Evolutionary conservation across 2,797 vertebrate species (phyloP), one percentile per base, ranked within the genome.

Genomic region (Chloroceryle inda): DNA sequence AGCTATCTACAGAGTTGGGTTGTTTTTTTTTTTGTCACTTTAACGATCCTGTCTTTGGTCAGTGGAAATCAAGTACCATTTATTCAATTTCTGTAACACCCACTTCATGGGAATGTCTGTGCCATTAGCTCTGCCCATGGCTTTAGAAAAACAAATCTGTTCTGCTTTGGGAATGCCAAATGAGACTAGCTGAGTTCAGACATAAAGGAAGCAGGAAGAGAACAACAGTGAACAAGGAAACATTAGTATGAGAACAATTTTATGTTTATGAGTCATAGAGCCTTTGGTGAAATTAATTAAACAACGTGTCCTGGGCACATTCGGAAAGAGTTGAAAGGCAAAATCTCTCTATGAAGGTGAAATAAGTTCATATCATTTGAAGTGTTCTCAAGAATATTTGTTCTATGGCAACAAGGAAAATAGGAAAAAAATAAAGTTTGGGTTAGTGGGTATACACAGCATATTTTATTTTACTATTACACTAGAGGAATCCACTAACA

Each of bases 161-260:
- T 94, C 85, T 91, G 85, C 67, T 81, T 85, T 29, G 49, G 56
- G 40, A 58, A 88, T 78, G 68, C 62, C 82, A 94, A 80, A 80
- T 69, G 49, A 85, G 84, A 62, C 64, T 64, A 45, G 45, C 49
- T 91, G 3, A 7, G 89, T 78, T 94, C 78, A 93, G 68, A 85
- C 79, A 83, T 58, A 94, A 95, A 94, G 92, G 91, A 96, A 97
- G 89, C 92, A 93, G 94, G 95, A 97, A 97, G 45, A 91, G 81
- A 92, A 79, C 63, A 95, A 40, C 61, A 85, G 84, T 50, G 95
- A 94, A 82, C 86, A 85, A 95, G 91, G 95, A 97, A 97, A 93
- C 38, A 74, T 89, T 45, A 91, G 21, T 29, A 72, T 89, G 75
- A 97, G 82, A 96, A 89, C 84, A 88, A 86, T 84, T 88, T 92